Evolutionary conservation across 2,797 vertebrate genomes (phyloP).

Genomic region (Phrynocephalus forsythii): DNA sequence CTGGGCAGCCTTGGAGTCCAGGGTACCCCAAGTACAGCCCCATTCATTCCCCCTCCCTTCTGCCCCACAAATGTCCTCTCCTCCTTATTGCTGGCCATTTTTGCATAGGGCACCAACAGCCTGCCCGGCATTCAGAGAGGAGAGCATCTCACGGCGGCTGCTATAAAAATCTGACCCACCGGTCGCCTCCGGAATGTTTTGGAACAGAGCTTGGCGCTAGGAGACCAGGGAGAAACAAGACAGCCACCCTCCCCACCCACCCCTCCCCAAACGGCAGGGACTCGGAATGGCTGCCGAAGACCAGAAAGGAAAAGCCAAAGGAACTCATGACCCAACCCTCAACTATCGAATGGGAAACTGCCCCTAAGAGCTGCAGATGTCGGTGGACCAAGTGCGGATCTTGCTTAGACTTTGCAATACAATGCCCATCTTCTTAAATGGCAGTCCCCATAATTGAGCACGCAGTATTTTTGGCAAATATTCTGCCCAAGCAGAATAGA

Average conservation of each 20-base stretch:
- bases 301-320: neutral
- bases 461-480: too few species aligned
- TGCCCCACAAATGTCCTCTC: neutral
- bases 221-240: slow-evolving; percentile 28
- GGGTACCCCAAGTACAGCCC: neutral
- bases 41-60: neutral
- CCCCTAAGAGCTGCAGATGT: neutral
- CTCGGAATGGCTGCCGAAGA: neutral
- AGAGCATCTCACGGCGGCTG: neutral
- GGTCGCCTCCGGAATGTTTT: slow-evolving; percentile 33
- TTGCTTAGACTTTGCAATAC: too few species aligned
- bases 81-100: neutral
- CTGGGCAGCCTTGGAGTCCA: neutral
- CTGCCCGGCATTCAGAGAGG: slow-evolving; percentile 11
- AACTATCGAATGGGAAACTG: neutral
- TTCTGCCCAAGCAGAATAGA: too few species aligned
- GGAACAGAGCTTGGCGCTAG: slow-evolving; percentile 36
- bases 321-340: neutral
- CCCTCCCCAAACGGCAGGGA: neutral
- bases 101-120: slow-evolving; percentile 5
- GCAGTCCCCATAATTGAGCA: too few species aligned
- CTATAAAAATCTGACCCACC: slow-evolving; percentile 37
- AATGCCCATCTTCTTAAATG: too few species aligned
- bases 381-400: too few species aligned
- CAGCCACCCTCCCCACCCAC: neutral